Base-by-base conservation (phyloP, 64 coral and sea anemone species). In the Dendrophyllia cribrosa region DNA sequence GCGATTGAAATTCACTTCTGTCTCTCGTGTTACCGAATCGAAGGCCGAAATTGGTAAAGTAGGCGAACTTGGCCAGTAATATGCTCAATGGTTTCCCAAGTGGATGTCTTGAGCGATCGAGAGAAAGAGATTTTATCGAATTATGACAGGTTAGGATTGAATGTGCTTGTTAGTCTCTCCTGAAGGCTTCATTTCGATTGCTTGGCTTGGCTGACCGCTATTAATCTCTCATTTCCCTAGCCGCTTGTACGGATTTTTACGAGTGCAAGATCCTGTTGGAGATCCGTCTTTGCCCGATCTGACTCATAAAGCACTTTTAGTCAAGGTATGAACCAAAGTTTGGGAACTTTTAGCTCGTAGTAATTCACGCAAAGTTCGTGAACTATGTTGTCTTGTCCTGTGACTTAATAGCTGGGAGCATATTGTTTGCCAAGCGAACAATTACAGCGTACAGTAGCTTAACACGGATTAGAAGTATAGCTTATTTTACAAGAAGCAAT, bases 81-180 rank as follows among this genome's bases (percentile, higher is more conserved):
- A 97, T 97, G 95, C 95, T 97, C 92, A 93, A 97, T 97, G 95
- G 95, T 97, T 93, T 97, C 95, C 83, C 95, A 97, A 87, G 95
- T 97, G 77, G 95, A 97, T 89, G 91, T 97, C 83, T 75, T 97
- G 90, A 97, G 88, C 93, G 95, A 97, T 90, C 95, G 95, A 92
- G 95, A 97, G 76, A 97, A 97, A 73, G 95, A 97, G 66, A 68
- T 97, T 77, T 88, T 97, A 70, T 82, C 95, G 59, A 97, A 97
- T 75, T 97, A 97, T 90, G 95, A 97, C 93, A 97, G 95, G 95
- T 97, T 82, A 77, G 89, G 11, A 43, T 58, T 73, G 67, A 15
- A 72, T 72, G 43, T 43, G 51, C 67, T 16, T 44, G 51, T 74
- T 87, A 9, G 23, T 19, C 14, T 87, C 17, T 48, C 20, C 65